Percentiles rank a stretch among this genome's conserved stretches.
Conservation (phyloP, 2,113 vertebrate genomes). For the Passer montanus region DNA sequence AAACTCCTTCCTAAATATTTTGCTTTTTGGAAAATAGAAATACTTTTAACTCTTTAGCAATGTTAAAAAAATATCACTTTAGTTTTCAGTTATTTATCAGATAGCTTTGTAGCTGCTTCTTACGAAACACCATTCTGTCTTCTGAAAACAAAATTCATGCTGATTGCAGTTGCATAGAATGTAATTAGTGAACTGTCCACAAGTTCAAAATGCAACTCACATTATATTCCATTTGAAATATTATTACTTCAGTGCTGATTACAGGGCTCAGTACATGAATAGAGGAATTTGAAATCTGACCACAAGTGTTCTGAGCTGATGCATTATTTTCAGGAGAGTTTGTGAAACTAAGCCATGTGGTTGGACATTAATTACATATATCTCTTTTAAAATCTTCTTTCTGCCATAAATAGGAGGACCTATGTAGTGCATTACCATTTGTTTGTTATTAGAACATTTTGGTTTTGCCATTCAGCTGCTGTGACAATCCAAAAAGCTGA, state of each 20-base stretch:
- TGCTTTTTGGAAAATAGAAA: neutral
- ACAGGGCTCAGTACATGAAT: neutral
- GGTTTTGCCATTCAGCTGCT: neutral
- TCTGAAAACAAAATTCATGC: neutral
- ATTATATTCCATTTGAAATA: neutral
- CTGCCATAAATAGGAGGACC: neutral
- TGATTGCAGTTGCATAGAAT: neutral
- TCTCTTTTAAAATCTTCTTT: neutral
- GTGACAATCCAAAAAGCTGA: neutral
- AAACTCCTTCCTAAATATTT: neutral
- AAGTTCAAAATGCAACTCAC: neutral
- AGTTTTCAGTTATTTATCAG: neutral
- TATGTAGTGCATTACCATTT: neutral
- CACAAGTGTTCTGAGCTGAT: neutral
- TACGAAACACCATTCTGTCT: neutral
- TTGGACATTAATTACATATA: neutral
- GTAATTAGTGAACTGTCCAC: neutral
- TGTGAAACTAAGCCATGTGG: neutral
- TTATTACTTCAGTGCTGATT: neutral
- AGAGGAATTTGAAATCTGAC: neutral
- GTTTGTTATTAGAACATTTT: constrained; percentile 26
- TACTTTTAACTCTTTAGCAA: neutral
- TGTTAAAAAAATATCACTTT: neutral
- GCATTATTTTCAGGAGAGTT: neutral
- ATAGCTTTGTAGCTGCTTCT: neutral